Evolutionary conservation across 2,888 invertebrate genomes (phyloP).

Genomic region (Noctua janthina): DNA sequence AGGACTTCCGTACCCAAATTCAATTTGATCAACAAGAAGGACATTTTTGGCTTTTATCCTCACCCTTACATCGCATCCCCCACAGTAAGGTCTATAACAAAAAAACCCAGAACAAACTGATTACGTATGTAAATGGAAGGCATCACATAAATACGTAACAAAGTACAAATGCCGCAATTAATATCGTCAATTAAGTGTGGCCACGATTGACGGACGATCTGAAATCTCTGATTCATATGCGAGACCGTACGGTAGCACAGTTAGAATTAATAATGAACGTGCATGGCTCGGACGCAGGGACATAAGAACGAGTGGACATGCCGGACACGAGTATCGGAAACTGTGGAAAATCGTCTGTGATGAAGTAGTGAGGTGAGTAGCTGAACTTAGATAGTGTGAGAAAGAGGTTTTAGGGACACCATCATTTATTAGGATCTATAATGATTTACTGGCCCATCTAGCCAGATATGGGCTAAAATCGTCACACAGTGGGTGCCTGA

Average conservation of each 20-base stretch:
- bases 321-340: not conserved
- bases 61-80: not conserved
- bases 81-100: not conserved
- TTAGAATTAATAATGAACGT: constrained; percentile 72
- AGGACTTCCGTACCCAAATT: not conserved
- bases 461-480: too few species aligned
- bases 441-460: too few species aligned
- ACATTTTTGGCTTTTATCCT: not conserved
- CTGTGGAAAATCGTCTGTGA: not conserved
- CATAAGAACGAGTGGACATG: constrained; percentile 42
- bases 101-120: constrained; percentile 8
- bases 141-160: constrained; percentile 16
- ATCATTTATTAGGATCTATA: not conserved
- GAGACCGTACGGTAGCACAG: constrained; percentile 67
- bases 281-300: constrained; percentile 34
- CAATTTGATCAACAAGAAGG: not conserved
- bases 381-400: not conserved
- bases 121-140: constrained; percentile 19
- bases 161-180: constrained; percentile 70
- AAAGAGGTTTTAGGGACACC: not conserved
- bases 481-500: too few species aligned
- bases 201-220: constrained; percentile 76
- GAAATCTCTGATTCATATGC: constrained; percentile 83
- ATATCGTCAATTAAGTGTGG: constrained; percentile 79
- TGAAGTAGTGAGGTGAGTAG: not conserved